phyloP scores from a whole-genome alignment of 2,797 vertebrate species.

The Gymnoscopelus braueri region DNA sequence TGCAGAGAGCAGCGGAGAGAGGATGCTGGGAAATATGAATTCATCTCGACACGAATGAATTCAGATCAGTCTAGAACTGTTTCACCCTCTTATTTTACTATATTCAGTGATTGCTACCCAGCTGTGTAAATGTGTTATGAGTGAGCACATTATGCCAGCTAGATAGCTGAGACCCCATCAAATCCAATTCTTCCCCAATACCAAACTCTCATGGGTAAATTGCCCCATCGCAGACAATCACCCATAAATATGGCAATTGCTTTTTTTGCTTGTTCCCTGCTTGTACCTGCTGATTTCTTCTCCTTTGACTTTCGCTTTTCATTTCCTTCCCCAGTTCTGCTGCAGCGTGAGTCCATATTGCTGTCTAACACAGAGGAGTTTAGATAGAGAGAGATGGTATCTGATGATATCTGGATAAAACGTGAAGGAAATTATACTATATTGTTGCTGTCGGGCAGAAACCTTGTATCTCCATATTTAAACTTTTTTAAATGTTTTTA shows the following conservation, averaged over 20 bases:
- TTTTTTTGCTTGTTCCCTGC: constrained; percentile 6
- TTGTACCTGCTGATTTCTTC: constrained; percentile 1
- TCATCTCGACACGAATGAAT: constrained; percentile 6
- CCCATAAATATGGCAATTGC: constrained; percentile 7
- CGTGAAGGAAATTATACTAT: background rate
- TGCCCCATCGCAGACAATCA: constrained; percentile 6
- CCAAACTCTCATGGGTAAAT: background rate
- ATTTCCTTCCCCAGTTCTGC: background rate
- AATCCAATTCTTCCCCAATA: constrained; percentile 5
- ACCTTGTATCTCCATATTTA: background rate
- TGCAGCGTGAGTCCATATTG: background rate
- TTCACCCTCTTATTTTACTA: constrained; percentile 11
- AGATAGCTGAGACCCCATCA: constrained; percentile 7
- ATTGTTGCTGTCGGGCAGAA: background rate
- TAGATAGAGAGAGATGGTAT: constrained; percentile 9
- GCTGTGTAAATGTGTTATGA: constrained; percentile 18
- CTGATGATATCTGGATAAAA: constrained; percentile 10
- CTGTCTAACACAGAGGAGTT: background rate
- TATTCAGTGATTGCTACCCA: constrained; percentile 20
- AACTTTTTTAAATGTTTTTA: no score
- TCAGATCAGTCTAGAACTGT: constrained; percentile 19
- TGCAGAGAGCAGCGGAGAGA: background rate
- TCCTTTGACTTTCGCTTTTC: background rate
- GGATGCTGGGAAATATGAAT: background rate
- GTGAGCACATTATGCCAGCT: constrained; percentile 9